A percentile compares a stretch with the other conserved stretches of the same genome.
Conservation (phyloP, 2,113 vertebrate species). For the Paradisaea rubra region DNA sequence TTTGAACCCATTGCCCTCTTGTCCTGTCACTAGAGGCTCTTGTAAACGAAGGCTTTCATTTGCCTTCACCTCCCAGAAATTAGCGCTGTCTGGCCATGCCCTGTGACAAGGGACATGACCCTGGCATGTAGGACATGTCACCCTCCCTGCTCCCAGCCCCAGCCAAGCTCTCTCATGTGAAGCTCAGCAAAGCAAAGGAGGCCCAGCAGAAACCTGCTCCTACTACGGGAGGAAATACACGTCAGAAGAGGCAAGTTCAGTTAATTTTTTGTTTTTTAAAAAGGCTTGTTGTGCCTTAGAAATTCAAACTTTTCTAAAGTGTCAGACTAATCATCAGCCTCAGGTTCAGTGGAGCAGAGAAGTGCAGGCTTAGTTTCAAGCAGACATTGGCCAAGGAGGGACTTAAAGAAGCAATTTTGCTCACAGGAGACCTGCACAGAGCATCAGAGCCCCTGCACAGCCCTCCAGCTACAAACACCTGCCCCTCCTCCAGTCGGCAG, state of each 20-base stretch:
- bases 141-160: neutral
- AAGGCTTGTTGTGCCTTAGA: neutral
- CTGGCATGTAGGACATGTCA: neutral
- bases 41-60: neutral
- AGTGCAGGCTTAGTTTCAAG: accelerated
- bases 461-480: neutral
- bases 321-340: neutral
- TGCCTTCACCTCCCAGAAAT: neutral
- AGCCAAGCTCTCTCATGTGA: accelerated
- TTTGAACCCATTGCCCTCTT: neutral
- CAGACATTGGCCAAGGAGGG: neutral
- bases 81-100: neutral
- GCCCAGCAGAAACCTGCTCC: neutral
- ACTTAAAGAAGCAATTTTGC: neutral
- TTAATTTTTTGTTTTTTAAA: neutral
- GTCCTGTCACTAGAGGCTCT: neutral
- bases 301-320: neutral
- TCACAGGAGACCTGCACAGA: neutral
- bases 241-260: neutral
- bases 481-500: neutral
- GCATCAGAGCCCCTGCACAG: neutral
- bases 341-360: neutral
- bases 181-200: neutral
- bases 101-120: neutral
- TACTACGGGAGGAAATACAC: neutral